Percentiles rank a stretch among this genome's conserved stretches.
phyloP scores from a whole-genome alignment of 2,888 invertebrate species.

The Coelopa pilipes region DNA sequence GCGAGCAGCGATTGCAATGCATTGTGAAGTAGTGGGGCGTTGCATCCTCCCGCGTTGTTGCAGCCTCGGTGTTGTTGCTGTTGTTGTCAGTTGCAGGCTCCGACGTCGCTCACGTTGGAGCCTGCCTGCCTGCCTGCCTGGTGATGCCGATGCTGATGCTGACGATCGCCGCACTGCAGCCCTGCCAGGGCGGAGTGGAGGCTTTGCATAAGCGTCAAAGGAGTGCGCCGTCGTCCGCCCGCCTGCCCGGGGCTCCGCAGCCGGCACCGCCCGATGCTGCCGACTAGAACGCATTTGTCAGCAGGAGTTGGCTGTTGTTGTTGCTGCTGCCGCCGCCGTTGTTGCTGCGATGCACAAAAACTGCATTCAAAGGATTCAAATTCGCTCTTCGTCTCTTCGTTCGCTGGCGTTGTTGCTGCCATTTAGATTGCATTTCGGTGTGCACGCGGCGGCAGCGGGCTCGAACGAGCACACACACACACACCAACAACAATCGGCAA shows the following conservation, averaged over 20 bases:
- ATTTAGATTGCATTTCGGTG: constrained; percentile 34
- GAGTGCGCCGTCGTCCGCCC: neutral
- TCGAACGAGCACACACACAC: neutral
- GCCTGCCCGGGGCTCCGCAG: neutral
- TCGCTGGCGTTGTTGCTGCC: constrained; percentile 23
- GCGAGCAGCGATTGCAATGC: constrained; percentile 17
- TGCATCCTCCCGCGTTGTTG: neutral
- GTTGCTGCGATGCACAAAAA: constrained; percentile 27
- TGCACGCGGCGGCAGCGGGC: constrained; percentile 13
- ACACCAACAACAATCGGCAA: neutral
- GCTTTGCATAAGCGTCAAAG: neutral
- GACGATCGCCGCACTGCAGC: too few species aligned
- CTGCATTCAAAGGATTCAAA: constrained; percentile 38
- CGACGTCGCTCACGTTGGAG: neutral
- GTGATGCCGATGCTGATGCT: constrained; percentile 13
- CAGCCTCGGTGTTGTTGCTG: neutral
- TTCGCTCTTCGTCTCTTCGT: neutral
- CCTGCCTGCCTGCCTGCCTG: too few species aligned
- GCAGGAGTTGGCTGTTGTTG: constrained; percentile 40
- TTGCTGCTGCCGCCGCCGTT: constrained; percentile 33
- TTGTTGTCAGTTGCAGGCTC: constrained; percentile 17
- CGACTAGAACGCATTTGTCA: constrained; percentile 45
- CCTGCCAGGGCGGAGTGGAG: neutral
- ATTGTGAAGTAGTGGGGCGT: constrained; percentile 17
- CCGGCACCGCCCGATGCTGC: constrained; percentile 19